Percentiles rank a stretch among this genome's conserved stretches.
phyloP scores from a whole-genome alignment of 92 coral and sea anemone genomes.

The Siderastrea siderea region DNA sequence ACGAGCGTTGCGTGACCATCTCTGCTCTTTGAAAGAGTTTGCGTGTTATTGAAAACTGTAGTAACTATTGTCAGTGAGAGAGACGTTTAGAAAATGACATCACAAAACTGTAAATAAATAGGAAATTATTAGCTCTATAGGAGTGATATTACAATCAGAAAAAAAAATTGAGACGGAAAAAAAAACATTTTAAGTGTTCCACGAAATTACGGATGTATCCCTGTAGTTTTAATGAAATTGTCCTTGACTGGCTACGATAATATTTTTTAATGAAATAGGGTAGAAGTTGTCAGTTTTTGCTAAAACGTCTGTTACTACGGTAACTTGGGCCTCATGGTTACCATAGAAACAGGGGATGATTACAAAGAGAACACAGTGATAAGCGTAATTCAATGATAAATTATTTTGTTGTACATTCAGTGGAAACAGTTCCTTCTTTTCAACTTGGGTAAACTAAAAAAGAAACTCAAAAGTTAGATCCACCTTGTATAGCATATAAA shows the following conservation, averaged over 20 bases:
- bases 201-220: not conserved
- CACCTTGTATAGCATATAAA: no score
- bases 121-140: not conserved
- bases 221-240: slow-evolving; percentile 11
- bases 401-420: no score
- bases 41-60: not conserved
- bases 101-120: slow-evolving; percentile 23
- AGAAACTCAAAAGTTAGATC: no score
- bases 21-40: not conserved
- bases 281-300: not conserved
- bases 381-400: not conserved
- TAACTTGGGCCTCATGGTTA: not conserved
- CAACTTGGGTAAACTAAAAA: no score
- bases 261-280: not conserved
- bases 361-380: not conserved
- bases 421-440: no score
- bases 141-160: not conserved
- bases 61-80: not conserved
- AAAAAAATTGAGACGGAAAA: not conserved
- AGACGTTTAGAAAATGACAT: not conserved
- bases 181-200: not conserved
- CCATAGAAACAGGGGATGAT: not conserved
- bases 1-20: no score
- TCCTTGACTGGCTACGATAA: not conserved
- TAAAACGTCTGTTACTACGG: not conserved